A percentile compares a stretch with the other conserved stretches of the same genome.
These are phyloP conservation scores for Catharus ustulatus DNA, from an alignment of 2,797 vertebrate genomes.

Conservation along the genomic window DNA sequence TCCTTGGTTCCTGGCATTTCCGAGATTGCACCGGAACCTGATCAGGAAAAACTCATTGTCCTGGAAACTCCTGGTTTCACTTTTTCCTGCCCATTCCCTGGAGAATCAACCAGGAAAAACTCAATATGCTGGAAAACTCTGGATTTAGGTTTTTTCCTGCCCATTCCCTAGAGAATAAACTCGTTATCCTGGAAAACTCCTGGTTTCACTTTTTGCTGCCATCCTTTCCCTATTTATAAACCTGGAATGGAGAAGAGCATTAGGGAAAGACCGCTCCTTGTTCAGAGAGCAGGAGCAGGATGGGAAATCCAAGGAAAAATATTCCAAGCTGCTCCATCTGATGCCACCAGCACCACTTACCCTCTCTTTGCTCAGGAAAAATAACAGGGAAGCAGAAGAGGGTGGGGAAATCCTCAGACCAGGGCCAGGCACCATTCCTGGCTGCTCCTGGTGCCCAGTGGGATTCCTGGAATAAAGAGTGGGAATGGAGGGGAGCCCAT, in stretches of 20 bases:
- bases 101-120: no score
- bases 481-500: neutral
- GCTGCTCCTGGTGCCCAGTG: rapidly evolving
- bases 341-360: neutral
- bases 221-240: neutral
- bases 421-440: neutral
- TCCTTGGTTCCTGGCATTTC: rapidly evolving
- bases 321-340: neutral
- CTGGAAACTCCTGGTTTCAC: no score
- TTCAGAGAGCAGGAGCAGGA: neutral
- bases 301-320: neutral
- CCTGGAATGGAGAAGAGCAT: neutral
- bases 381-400: neutral
- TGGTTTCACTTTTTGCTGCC: neutral
- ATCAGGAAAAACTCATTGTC: no score
- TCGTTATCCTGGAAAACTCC: no score
- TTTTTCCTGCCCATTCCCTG: no score
- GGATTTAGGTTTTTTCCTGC: no score
- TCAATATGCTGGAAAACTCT: no score
- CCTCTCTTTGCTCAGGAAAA: neutral
- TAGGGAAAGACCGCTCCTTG: neutral
- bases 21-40: neutral
- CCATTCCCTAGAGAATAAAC: no score
- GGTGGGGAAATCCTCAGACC: neutral
- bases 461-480: neutral